These are phyloP conservation scores for Girardia tigrina DNA, from an alignment of 2,888 invertebrate species.

Conservation along the genomic window DNA sequence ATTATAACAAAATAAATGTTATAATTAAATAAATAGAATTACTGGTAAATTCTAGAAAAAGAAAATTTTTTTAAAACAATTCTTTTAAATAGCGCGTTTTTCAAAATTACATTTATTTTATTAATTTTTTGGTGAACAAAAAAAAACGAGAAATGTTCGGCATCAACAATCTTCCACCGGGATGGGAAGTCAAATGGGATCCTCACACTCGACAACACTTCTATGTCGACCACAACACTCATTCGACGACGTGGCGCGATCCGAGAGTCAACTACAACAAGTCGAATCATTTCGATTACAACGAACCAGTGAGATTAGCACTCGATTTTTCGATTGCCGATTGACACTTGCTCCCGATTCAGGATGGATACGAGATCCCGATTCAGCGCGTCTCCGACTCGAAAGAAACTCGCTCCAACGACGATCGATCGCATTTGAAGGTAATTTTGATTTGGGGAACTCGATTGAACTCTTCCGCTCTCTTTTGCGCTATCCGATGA, in stretches of 20 bases:
- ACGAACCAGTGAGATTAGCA: background rate
- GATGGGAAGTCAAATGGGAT: conserved; percentile 38
- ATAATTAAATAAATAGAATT: too few species aligned
- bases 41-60: conserved; percentile 23
- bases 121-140: background rate
- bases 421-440: background rate
- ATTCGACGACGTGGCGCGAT: conserved; percentile 38
- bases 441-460: background rate
- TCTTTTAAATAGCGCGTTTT: conserved; percentile 1
- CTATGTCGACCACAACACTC: conserved; percentile 38
- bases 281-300: background rate
- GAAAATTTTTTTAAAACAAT: background rate
- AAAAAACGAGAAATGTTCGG: background rate
- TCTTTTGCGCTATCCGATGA: too few species aligned
- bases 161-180: conserved; percentile 35
- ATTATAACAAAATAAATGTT: too few species aligned
- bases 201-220: conserved; percentile 37
- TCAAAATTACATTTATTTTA: background rate
- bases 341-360: too few species aligned
- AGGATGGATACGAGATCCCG: conserved; percentile 36
- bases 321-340: too few species aligned
- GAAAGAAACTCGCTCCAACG: background rate
- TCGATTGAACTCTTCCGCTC: too few species aligned
- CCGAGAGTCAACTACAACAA: conserved; percentile 30
- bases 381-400: conserved; percentile 32